Base-by-base conservation (phyloP, 2,797 vertebrate species). In the Champsocephalus gunnari region DNA sequence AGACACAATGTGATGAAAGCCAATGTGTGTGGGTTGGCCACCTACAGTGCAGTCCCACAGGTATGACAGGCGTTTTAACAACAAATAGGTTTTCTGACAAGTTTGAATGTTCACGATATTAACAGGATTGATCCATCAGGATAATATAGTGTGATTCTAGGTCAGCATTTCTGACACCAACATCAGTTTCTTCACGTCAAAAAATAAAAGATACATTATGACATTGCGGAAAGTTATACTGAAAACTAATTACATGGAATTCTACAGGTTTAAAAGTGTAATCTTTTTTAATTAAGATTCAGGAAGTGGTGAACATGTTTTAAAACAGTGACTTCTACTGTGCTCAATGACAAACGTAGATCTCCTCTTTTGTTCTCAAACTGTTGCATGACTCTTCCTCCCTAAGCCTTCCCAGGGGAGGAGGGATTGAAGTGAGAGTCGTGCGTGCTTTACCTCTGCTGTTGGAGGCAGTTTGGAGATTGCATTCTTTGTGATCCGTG, bases 381-480 rank as follows among this genome's bases (percentile, higher is more conserved):
- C 67, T 68, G 59, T 73, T 74, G 59, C 16, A 0, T 55, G 50
- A 69, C 65, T 84, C 58, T 75, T 81, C 59, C 69, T 75, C 49
- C 19, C 53, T 62, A 34, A 80, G 75, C 71, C 76, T 78, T 81
- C 88, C 84, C 86, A n/a, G 50, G 90, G 87, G 90, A 89, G 64
- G 65, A 0, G 17, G 84, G 80, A 80, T 87, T 86, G 88, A 80
- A 85, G 87, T 64, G 70, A 70, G 71, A 85, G 77, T 68, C 3
- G 17, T 49, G 49, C 24, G 8, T 72, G 62, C 67, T 75, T 73
- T 84, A 71, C 71, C 60, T 73, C 85, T 71, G 81, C 81, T 79
- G 77, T 88, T 68, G 12, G 38, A 54, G 43, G 59, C 21, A 28
- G 80, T 76, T 84, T 86, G 32, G 17, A 75, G 73, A 81, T 56